Evolutionary conservation across 2,888 invertebrate genomes (phyloP), one percentile per base, ranked within the genome.

Genomic region (Pseudolycoriella hygida): DNA sequence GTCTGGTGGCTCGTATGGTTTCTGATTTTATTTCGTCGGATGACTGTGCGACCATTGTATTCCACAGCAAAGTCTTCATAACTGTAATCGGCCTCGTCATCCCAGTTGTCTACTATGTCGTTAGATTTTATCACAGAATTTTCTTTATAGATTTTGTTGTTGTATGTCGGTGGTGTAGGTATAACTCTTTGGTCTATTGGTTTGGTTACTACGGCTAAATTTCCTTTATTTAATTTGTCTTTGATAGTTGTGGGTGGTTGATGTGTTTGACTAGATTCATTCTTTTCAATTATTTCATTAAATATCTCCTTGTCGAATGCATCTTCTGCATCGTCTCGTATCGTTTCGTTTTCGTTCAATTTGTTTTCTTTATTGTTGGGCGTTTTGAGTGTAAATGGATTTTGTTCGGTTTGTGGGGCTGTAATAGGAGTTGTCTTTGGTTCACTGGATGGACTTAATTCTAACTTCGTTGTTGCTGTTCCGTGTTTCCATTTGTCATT

Each of bases 1-100:
- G 49, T 51, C 48, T 55, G 55, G 42, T 52, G 47, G 43, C 54
- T 54, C 11, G 37, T 47, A 32, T 54, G 52, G 4, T 18, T 18
- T 6, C 46, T 37, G 17, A 20, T n/a, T 42, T 42, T 42, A 41
- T 46, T 42, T 37, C 25, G 25, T 14, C 46, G 42, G n/a, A 17
- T 25, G 3, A 39, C 17, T 20, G 15, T 45, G n/a, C 15, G 37
- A 20, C 41, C 45, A 4, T 34, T 20, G 12, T 14, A 8, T 11
- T 20, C 17, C 3, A 20, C 20, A 2, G 15, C 44, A 31, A 19
- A 25, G 31, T 44, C 40, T 38, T 46, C 43, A 19, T 19, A 34
- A 25, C 42, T 39, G 18, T 6, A 15, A 38, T 47, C 41, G 12
- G 38, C 19, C 8, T 49, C 44, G 3, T 39, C 30, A 30, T 42